Percentiles rank a stretch among this genome's conserved stretches.
These are phyloP conservation scores for Odontomyia ornata DNA, from an alignment of 2,888 invertebrate genomes.

Conservation along the genomic window DNA sequence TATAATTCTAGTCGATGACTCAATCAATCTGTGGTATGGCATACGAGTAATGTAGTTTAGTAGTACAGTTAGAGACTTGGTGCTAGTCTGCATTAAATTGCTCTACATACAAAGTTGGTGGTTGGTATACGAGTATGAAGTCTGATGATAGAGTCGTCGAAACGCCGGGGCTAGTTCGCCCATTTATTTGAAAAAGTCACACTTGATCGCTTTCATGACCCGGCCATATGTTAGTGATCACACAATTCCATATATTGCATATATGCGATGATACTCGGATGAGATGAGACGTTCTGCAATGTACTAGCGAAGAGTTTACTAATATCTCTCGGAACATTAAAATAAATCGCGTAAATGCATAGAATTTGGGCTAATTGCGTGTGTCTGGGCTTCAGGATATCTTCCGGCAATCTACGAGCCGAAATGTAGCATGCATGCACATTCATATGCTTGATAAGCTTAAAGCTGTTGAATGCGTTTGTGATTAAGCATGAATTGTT, in stretches of 20 bases:
- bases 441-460: slow-evolving; percentile 16
- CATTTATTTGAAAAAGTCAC: slow-evolving; percentile 35
- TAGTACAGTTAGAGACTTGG: slow-evolving; percentile 2
- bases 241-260: background rate
- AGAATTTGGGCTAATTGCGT: slow-evolving; percentile 42
- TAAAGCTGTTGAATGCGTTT: background rate
- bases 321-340: background rate
- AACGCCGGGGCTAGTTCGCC: slow-evolving; percentile 29
- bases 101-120: background rate
- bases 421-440: background rate
- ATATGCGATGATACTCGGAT: background rate
- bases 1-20: slow-evolving; percentile 41
- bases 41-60: background rate
- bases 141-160: too few species aligned
- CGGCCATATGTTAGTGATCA: slow-evolving; percentile 39
- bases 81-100: background rate
- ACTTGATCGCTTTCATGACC: slow-evolving; percentile 42
- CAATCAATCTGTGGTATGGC: slow-evolving; percentile 7
- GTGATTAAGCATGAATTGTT: background rate
- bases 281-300: slow-evolving; percentile 2
- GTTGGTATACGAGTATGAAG: too few species aligned
- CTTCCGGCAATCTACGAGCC: slow-evolving; percentile 5
- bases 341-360: slow-evolving; percentile 40
- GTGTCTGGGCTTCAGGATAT: slow-evolving; percentile 12
- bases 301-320: background rate